Evolutionary conservation across 2,113 vertebrate genomes (phyloP).

Genomic region (Notechis scutatus): DNA sequence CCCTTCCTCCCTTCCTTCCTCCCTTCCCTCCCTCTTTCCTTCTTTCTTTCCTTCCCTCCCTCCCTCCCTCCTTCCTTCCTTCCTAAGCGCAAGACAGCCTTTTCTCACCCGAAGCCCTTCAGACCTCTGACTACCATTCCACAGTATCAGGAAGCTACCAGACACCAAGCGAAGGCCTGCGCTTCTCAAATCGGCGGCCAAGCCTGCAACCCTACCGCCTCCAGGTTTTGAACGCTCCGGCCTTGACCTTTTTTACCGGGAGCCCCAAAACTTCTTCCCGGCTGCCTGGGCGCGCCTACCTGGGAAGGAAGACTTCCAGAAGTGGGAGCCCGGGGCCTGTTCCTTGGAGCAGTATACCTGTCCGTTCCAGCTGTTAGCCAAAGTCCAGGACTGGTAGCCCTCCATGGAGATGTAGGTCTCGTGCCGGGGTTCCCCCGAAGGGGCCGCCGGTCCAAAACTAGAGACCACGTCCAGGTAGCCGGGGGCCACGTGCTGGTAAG

Average conservation of each 20-base stretch:
- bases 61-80: not conserved
- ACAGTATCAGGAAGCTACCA: not conserved
- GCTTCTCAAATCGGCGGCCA: not conserved
- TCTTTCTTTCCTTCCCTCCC: not conserved
- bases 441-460: slow-evolving; percentile 66
- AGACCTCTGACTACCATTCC: not conserved
- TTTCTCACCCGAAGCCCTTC: not conserved
- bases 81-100: not conserved
- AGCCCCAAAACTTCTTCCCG: not conserved
- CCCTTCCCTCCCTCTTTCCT: no score
- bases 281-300: slow-evolving; percentile 66
- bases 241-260: not conserved
- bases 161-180: not conserved
- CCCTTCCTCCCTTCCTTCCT: not conserved
- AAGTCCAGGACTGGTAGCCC: slow-evolving; percentile 82
- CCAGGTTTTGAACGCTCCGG: not conserved
- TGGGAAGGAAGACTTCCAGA: slow-evolving; percentile 85
- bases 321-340: slow-evolving; percentile 79
- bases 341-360: slow-evolving; percentile 84
- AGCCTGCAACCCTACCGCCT: not conserved
- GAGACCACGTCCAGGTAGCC: slow-evolving; percentile 84
- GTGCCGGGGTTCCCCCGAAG: slow-evolving; percentile 72
- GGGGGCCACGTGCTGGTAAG: slow-evolving; percentile 78
- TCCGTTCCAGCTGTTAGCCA: slow-evolving; percentile 84
- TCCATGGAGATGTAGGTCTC: slow-evolving; percentile 81